These are phyloP conservation scores for Pangasius macronema DNA, from an alignment of 2,797 vertebrate genomes.

Conservation along the genomic window DNA sequence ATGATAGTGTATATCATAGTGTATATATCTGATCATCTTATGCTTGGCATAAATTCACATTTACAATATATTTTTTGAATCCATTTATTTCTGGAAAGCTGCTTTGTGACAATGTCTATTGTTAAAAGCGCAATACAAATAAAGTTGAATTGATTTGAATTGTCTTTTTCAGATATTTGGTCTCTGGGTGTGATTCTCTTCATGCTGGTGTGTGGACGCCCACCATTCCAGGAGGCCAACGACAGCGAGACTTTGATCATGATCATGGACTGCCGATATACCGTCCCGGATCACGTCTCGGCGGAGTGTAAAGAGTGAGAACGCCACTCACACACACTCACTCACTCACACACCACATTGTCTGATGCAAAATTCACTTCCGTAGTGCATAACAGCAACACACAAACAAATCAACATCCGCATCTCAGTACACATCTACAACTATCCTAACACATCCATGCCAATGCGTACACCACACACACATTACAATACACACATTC, in stretches of 20 bases:
- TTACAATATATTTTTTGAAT: too few species aligned
- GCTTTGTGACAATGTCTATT: too few species aligned
- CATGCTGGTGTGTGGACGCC: conserved; percentile 84
- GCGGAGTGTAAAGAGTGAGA: conserved; percentile 93
- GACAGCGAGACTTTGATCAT: conserved; percentile 98
- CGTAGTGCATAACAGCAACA: background rate
- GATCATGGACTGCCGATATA: conserved; percentile 98
- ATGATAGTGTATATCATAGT: background rate
- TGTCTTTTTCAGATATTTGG: conserved; percentile 77
- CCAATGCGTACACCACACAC: background rate
- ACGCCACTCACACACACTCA: background rate
- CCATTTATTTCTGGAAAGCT: too few species aligned
- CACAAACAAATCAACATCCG: background rate
- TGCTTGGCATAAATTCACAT: background rate
- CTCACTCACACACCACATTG: background rate
- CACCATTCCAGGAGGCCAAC: conserved; percentile 97
- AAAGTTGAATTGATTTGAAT: too few species aligned
- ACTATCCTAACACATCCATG: background rate
- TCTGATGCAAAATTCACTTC: background rate
- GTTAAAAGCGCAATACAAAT: too few species aligned
- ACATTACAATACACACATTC: background rate
- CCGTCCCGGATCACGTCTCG: conserved; percentile 87
- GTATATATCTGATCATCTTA: background rate
- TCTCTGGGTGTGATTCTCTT: conserved; percentile 79
- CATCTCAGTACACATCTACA: background rate